Evolutionary conservation across 2,888 invertebrate species (phyloP).

Genomic region (Iselma pallidipennis): DNA sequence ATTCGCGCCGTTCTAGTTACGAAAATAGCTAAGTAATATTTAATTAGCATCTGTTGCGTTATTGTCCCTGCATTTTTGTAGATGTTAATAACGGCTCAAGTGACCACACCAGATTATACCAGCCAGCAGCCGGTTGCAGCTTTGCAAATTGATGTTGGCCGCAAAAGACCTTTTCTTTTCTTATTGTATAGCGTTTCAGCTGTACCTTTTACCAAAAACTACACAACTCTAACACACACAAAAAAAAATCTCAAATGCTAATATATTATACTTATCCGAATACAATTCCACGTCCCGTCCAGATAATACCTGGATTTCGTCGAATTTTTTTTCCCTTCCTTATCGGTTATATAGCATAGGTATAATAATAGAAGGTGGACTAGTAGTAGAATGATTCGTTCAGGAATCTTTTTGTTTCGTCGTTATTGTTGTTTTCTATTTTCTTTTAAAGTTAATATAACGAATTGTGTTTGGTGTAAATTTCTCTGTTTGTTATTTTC

Average conservation of each 20-base stretch:
- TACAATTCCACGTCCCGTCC: neutral
- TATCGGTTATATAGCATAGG: neutral
- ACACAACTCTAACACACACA: neutral
- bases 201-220: neutral
- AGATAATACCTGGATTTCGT: slow-evolving; percentile 1
- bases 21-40: slow-evolving; percentile 1
- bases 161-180: neutral
- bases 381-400: neutral
- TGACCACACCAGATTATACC: slow-evolving; percentile 1
- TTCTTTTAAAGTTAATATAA: neutral
- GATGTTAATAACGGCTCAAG: neutral
- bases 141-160: slow-evolving; percentile 1
- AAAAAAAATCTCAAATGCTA: neutral
- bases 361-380: neutral
- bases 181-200: neutral
- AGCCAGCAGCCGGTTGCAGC: neutral
- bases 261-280: slow-evolving; percentile 3
- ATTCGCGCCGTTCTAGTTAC: too few relatives aligned
- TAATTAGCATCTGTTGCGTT: slow-evolving; percentile 19
- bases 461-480: too few relatives aligned
- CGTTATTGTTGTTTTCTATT: neutral
- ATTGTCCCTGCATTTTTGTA: neutral
- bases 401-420: neutral
- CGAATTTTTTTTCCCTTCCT: slow-evolving; percentile 1
- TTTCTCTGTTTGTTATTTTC: too few relatives aligned